Evolutionary conservation across 2,888 invertebrate genomes (phyloP), one percentile per base, ranked within the genome.

Genomic region (Cryptocephalus primarius): DNA sequence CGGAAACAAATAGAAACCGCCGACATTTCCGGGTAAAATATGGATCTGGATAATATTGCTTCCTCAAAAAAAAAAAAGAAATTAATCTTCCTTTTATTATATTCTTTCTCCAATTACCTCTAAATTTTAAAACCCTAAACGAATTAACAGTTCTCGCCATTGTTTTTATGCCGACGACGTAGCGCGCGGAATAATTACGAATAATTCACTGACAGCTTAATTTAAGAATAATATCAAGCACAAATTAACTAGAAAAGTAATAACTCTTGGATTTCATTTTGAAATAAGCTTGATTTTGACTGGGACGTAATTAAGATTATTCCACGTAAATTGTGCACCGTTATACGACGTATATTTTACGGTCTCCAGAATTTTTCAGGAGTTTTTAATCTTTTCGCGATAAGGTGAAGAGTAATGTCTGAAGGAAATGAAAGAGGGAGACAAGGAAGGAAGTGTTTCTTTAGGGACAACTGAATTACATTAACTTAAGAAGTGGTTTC

Each of bases 281-380:
- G 8, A 9, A 45, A 45, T 39, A 40, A 45, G 33, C 40, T 45
- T 40, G 22, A 45, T 13, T 13, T 36, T 34, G 32, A 40, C 39
- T 45, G 38, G 14, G 40, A 48, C 49, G 52, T 54, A 59, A 60
- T 62, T 62, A 60, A 58, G 57, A 58, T 56, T 56, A 58, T 57
- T 56, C 55, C 49, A 60, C 60, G 60, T 57, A 60, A 62, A 62
- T 60, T 59, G 56, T 57, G 49, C 54, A 56, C 56, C 60, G 60
- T 62, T 62, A 62, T 60, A 61, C 55, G 55, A 53, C 49, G 4
- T 36, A 12, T n/a, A 36, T 45, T 45, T 45, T 45, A 39, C 39
- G 12, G 13, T 8, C 40, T 22, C 49, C 45, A 42, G 14, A 41
- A 48, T 47, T 46, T 49, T 51, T 50, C 43, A 43, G 43, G 43